Percentiles rank a stretch among this genome's conserved stretches.
Evolutionary conservation across 2,113 vertebrate genomes (phyloP).

Genomic region (Stegastes partitus): DNA sequence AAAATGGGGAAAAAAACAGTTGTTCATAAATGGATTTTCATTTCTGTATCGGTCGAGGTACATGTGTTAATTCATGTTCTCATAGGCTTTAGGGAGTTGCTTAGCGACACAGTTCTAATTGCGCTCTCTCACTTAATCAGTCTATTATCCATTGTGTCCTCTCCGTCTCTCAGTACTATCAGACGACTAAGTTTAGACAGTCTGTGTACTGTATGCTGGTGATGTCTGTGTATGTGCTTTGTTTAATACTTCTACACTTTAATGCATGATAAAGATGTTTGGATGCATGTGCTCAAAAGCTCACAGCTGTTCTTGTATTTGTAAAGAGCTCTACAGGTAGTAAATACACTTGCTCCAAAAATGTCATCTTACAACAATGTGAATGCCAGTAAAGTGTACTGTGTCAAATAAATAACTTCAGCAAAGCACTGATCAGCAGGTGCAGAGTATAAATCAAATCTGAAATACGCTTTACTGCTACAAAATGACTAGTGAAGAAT

Average conservation of each 20-base stretch:
- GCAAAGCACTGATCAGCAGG: conserved; percentile 6
- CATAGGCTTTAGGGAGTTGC: background rate
- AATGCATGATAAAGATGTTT: background rate
- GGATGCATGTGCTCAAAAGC: background rate
- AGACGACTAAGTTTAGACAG: background rate
- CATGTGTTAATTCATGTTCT: background rate
- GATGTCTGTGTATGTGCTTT: background rate
- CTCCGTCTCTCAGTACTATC: no score
- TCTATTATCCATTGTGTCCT: no score
- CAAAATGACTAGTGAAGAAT: background rate
- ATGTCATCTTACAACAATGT: background rate
- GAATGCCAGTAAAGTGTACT: background rate
- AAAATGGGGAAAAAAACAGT: background rate
- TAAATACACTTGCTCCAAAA: conserved; percentile 11
- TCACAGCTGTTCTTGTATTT: background rate
- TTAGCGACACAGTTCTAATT: no score
- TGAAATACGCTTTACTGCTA: background rate
- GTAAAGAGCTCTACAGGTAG: background rate
- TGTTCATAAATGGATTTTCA: background rate
- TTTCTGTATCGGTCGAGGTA: no score
- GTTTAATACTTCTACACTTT: background rate
- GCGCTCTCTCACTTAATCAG: no score
- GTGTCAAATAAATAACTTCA: background rate
- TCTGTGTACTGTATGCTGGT: background rate
- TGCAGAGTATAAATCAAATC: background rate